Evolutionary conservation across 1,140 invertebrate genomes (phyloP).

Genomic region (Pseudomyrmex cubaensis): DNA sequence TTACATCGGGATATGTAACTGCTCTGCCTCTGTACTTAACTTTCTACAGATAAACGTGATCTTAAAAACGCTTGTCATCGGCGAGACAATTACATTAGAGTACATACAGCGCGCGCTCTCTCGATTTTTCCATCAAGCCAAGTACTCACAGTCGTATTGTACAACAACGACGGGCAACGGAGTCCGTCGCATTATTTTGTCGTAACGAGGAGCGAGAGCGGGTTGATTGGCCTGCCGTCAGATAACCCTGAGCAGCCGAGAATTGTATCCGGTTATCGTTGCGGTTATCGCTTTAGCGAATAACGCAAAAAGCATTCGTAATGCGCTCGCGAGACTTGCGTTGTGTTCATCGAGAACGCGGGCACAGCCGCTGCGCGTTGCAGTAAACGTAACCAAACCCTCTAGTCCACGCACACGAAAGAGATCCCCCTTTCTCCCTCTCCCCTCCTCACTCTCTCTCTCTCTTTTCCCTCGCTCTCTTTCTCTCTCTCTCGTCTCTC

Average conservation of each 20-base stretch:
- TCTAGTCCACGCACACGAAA: constrained; percentile 30
- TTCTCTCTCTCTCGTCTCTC: constrained; percentile 59
- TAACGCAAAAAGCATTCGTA: constrained; percentile 66
- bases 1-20: background rate
- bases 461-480: background rate
- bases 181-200: constrained; percentile 58
- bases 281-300: constrained; percentile 73
- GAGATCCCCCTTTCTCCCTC: constrained; percentile 30
- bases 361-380: background rate
- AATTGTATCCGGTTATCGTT: constrained; percentile 79
- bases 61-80: too few species aligned
- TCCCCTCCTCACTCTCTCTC: background rate
- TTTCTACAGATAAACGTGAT: too few species aligned
- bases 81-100: background rate
- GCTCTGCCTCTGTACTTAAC: too few species aligned
- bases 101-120: background rate
- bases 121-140: background rate
- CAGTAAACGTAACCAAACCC: constrained; percentile 56
- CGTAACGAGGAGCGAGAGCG: constrained; percentile 57
- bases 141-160: background rate
- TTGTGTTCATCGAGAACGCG: background rate
- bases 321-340: constrained; percentile 44
- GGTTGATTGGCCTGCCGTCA: constrained; percentile 80
- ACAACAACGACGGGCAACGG: constrained; percentile 5
- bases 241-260: constrained; percentile 79